Evolutionary conservation across 2,888 invertebrate genomes (phyloP), one percentile per base, ranked within the genome.

Genomic region (Chouioia cunea): DNA sequence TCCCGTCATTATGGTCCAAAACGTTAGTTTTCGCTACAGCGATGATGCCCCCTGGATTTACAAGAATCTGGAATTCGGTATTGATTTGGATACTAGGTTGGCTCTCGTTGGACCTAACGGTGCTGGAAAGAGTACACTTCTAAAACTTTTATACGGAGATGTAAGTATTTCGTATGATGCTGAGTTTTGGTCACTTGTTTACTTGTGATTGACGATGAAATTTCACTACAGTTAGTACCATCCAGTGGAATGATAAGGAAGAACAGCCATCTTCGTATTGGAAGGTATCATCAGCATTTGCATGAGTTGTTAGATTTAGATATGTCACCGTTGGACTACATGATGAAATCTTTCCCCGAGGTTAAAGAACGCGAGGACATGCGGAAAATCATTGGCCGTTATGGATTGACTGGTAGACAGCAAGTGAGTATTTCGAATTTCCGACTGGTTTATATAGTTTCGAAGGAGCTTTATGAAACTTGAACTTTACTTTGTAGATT

Each of bases 71-170:
- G 99, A 99, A 86, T 99, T 99, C 85, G 99, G 99, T 82, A 97
- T 99, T 79, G 99, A 99, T 88, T 89, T 99, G 76, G 99, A 99
- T 85, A 98, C 99, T 0, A 89, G 92, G 75, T 88, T 99, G 53
- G 99, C 99, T 15, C 88, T 99, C 59, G 99, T 99, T 0, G 99
- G 95, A 0, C 99, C 99, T 3, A 99, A 99, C 86, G 99, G 99
- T 78, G 99, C 99, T 66, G 99, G 99, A 78, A 99, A 99, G 87
- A 97, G 97, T 78, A 99, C 99, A 0, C 89, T 99, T 4, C 88
- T 99, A 64, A 99, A 99, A 85, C 88, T 99, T 74, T 89, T 99
- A 0, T 97, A 96, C 80, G 97, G 97, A 79, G 98, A 99, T 82
- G 93, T 94, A 86, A 90, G 91, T 73, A 65, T 27, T 47, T 53